Base-by-base conservation (phyloP, 2,113 vertebrate genomes). In the Rallus limicola region DNA sequence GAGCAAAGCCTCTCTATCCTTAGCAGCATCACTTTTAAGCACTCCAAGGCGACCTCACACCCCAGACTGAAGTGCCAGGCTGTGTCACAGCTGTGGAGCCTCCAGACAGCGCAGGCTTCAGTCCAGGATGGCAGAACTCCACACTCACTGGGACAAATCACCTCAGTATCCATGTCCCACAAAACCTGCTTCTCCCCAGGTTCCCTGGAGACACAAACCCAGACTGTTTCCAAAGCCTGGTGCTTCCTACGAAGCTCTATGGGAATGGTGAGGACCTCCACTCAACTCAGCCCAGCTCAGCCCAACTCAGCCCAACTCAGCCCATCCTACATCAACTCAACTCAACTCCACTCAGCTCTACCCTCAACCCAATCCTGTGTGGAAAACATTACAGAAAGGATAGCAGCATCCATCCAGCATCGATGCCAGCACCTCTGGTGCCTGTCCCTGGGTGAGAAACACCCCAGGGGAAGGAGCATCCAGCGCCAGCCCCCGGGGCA, bases 61-160 rank as follows among this genome's bases (percentile, higher is more conserved):
- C 23, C 0, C 46, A 33, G 52, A 7, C 62, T 17, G 20, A 4
- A 31, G 29, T 1, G 5, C 11, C 4, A 72, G 68, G 59, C 36
- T 11, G 33, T 3, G 1, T 40, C 17, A 16, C 2, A 7, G 2
- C 6, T 24, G 33, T 52, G 52, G 31, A 24, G 17, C 77, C 56
- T 44, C n/a, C 9, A 4, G 72, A n/a, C 23, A n/a, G 58, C 62
- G 7, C 38, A 13, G 10, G 36, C 26, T 33, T 15, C 16, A 16
- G 19, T 8, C 70, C 14, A 0, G 2, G 2, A 4, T 0, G 2
- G 40, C 63, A 33, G 16, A 11, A 15, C 18, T 13, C 50, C 48
- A 48, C 48, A 2, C 46, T 21, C 21, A 20, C 46, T 20, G 46
- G 46, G 46, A 48, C 10, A 48, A 38, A 38, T 68, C 6, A 14